phyloP scores from a whole-genome alignment of 2,113 vertebrate genomes.

The Alexandromys fortis region DNA sequence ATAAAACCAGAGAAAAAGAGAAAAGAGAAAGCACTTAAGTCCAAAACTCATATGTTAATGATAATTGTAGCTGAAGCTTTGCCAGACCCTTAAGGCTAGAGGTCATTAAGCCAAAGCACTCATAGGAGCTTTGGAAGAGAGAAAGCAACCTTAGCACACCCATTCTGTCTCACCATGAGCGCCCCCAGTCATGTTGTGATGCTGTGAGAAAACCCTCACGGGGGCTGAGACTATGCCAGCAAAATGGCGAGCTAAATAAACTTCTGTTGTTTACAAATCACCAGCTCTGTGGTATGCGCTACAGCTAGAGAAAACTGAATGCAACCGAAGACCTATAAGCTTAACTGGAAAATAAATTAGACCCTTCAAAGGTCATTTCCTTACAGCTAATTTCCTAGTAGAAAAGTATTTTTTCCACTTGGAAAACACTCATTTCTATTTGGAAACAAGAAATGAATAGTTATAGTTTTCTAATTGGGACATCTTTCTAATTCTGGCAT shows the following conservation, averaged over 20 bases:
- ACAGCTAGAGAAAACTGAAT: not conserved
- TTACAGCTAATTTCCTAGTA: constrained; percentile 24
- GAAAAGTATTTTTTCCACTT: not conserved
- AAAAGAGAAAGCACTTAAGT: not conserved
- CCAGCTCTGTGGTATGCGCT: not conserved
- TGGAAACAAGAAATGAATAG: not conserved
- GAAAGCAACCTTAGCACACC: not conserved
- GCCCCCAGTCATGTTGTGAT: not conserved
- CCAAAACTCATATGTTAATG: not conserved
- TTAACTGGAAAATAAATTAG: not conserved
- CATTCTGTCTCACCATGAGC: not conserved
- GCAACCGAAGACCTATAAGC: not conserved
- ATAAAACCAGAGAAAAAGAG: not conserved
- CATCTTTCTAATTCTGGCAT: not conserved
- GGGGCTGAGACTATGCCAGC: not conserved
- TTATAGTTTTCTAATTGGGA: not conserved
- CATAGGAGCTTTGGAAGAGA: not conserved
- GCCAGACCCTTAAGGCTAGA: not conserved
- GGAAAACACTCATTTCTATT: not conserved
- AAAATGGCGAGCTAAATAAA: not conserved
- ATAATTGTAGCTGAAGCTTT: not conserved
- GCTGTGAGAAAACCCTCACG: not conserved
- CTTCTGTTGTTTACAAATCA: not conserved
- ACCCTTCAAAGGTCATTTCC: not conserved
- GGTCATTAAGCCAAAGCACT: not conserved